These are phyloP conservation scores for Axinella damicornis DNA, from an alignment of 37 sponge, comb jelly and placozoan genomes.

Conservation along the genomic window DNA sequence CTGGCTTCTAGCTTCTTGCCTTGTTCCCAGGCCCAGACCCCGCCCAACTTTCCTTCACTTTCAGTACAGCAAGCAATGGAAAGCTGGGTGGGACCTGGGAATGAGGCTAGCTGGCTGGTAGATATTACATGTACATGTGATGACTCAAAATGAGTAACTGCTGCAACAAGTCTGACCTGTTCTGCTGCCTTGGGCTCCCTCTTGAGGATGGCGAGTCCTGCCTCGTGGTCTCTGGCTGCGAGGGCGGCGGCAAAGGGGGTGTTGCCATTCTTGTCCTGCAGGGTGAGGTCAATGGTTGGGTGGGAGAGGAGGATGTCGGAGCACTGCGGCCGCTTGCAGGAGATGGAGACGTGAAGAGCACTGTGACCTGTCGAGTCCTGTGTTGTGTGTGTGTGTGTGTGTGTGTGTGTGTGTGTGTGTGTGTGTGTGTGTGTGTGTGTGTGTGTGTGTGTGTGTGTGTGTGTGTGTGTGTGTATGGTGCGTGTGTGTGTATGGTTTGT, in stretches of 20 bases:
- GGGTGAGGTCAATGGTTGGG: slow-evolving; percentile 80
- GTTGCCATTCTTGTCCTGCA: slow-evolving; percentile 68
- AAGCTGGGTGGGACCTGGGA: too few relatives aligned
- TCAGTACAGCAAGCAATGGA: too few relatives aligned
- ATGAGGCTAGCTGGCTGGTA: too few relatives aligned
- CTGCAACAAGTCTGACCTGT: slow-evolving; percentile 68
- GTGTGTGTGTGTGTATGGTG: too few relatives aligned
- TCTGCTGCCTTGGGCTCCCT: slow-evolving; percentile 93
- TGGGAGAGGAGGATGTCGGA: slow-evolving; percentile 83
- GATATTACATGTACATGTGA: too few relatives aligned
- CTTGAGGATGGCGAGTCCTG: slow-evolving; percentile 82
- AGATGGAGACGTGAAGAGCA: slow-evolving; percentile 91
- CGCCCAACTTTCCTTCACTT: too few relatives aligned
- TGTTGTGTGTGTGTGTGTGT: too few relatives aligned
- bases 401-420: neutral
- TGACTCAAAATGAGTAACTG: too few relatives aligned
- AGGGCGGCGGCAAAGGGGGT: slow-evolving; percentile 94
- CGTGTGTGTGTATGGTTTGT: too few relatives aligned
- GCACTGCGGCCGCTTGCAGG: slow-evolving; percentile 72
- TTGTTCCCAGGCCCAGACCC: too few relatives aligned
- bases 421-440: neutral
- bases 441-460: neutral
- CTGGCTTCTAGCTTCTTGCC: too few relatives aligned
- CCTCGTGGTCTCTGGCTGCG: slow-evolving; percentile 77
- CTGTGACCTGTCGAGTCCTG: slow-evolving; percentile 82